These are phyloP conservation scores for Anser cygnoides DNA, from an alignment of 2,113 vertebrate genomes.

Conservation along the genomic window DNA sequence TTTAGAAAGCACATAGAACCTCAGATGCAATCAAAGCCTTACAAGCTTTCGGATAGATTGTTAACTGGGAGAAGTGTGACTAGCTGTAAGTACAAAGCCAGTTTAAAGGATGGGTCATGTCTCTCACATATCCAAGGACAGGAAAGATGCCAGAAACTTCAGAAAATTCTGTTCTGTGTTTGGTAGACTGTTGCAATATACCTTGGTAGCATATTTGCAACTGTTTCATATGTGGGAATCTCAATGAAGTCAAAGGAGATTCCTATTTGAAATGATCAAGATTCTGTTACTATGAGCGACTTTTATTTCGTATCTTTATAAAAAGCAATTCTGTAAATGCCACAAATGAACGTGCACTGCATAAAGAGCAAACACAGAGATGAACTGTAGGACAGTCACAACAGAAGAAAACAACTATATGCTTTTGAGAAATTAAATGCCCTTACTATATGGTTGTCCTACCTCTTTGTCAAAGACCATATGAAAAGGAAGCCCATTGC, in stretches of 20 bases:
- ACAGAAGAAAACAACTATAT: not conserved
- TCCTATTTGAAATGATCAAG: not conserved
- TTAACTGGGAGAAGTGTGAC: not conserved
- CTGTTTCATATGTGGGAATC: not conserved
- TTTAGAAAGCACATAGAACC: not conserved
- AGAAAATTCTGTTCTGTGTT: not conserved
- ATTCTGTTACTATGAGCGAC: not conserved
- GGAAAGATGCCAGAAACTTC: not conserved
- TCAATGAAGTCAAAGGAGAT: not conserved
- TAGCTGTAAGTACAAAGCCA: not conserved
- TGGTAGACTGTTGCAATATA: not conserved
- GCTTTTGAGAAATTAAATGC: not conserved
- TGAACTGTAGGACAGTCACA: not conserved
- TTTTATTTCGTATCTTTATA: not conserved
- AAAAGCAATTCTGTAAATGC: not conserved
- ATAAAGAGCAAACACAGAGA: rapidly evolving
- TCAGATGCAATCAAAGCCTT: not conserved
- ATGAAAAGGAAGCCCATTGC: slow-evolving; percentile 83
- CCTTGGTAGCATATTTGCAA: not conserved
- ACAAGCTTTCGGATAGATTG: not conserved
- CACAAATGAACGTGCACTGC: rapidly evolving
- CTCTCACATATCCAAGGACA: not conserved
- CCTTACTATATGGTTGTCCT: not conserved
- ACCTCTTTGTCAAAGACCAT: slow-evolving; percentile 85
- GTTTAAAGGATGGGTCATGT: not conserved